Base-by-base conservation (phyloP, 2,113 vertebrate species). In the Varanus komodoensis region DNA sequence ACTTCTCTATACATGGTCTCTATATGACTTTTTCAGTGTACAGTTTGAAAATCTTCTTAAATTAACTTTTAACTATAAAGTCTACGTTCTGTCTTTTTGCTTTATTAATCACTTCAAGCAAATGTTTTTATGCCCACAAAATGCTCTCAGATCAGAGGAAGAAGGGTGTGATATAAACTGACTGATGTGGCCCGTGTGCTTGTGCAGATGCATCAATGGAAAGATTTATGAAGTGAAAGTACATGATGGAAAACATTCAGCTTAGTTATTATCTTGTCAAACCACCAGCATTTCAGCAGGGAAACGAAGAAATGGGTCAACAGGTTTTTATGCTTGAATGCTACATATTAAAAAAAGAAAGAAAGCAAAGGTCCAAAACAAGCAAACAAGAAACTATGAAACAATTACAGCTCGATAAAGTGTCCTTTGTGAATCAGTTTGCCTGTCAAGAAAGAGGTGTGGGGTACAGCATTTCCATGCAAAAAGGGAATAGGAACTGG, bases 261-360 rank as follows among this genome's bases (percentile, higher is more conserved):
- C 44, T 6, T 61, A 90, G 87, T 89, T 85, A 88, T 89, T 57
- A 7, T 25, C 85, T 89, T 93, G 32, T 89, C 79, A 84, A 64
- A 69, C 92, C 92, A n/a, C 29, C 85, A 89, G 27, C 74, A 93
- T 29, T n/a, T 54, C 25, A 89, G 29, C 81, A 82, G 84, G 75
- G 50, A 75, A 69, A 73, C 50, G 73, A 38, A 91, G 57, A 87
- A 94, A 86, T 23, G 82, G 1, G 8, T 21, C 92, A 92, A 88
- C 11, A 87, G 80, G 5, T 2, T 68, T 75, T 86, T 27, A 68
- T 68, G n/a, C 68, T 69, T 87, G n/a, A 91, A 77, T 86, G 8
- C 44, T 6, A 4, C 2, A 88, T 90, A 64, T 54, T 44, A 44
- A 44, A 44, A 44, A 44, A 44, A 44, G 38, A 44, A 44, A 82